Conservation (phyloP, 2,888 invertebrate genomes). For the Epirrhoe alternata region DNA sequence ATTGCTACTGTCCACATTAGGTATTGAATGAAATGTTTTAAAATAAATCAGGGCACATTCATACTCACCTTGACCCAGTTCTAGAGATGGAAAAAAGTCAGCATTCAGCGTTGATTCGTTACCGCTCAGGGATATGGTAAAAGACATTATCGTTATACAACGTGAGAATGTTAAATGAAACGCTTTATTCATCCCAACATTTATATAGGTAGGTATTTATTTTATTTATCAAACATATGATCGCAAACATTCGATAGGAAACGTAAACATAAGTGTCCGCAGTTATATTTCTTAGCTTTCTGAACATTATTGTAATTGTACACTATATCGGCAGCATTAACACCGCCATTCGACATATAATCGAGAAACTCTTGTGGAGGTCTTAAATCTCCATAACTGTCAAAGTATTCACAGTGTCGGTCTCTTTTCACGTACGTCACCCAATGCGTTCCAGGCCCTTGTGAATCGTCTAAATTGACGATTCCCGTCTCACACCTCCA, state of each 20-base stretch:
- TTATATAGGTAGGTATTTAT: background rate
- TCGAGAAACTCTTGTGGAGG: background rate
- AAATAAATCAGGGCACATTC: slow-evolving; percentile 22
- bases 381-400: slow-evolving; percentile 2
- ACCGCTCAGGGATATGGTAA: slow-evolving; percentile 2
- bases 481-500: background rate
- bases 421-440: slow-evolving; percentile 2
- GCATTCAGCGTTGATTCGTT: slow-evolving; percentile 4
- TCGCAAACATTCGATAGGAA: background rate
- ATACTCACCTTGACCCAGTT: slow-evolving; percentile 1
- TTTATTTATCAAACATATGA: slow-evolving; percentile 4
- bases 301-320: slow-evolving; percentile 1
- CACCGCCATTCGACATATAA: background rate
- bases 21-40: slow-evolving; percentile 33
- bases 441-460: slow-evolving; percentile 3
- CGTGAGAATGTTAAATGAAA: background rate
- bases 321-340: background rate
- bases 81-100: slow-evolving; percentile 9
- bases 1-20: slow-evolving; percentile 31
- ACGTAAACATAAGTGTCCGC: slow-evolving; percentile 7
- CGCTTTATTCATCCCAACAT: too few species aligned
- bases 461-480: slow-evolving; percentile 1
- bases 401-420: background rate
- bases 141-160: background rate
- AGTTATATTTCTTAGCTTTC: slow-evolving; percentile 1